Evolutionary conservation across 2,888 invertebrate species (phyloP).

Genomic region (Timema podura): DNA sequence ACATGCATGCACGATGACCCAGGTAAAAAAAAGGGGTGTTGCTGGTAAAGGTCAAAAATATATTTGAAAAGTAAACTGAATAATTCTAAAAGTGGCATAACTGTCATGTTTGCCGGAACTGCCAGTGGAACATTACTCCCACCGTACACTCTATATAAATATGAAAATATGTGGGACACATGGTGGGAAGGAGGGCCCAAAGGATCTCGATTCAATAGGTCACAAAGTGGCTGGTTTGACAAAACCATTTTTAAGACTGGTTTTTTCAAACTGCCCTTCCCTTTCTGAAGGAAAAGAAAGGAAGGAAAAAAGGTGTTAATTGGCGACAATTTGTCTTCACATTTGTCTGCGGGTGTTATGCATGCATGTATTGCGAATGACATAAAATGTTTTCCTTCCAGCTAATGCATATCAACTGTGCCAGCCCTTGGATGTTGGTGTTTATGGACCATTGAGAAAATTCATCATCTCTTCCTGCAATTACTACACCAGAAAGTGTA

Average conservation of each 20-base stretch:
- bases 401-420: background rate
- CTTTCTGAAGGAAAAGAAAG: background rate
- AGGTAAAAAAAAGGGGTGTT: background rate
- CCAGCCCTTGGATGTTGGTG: background rate
- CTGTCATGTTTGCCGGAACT: slow-evolving; percentile 1
- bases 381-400: background rate
- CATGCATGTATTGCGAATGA: slow-evolving; percentile 1
- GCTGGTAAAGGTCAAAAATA: background rate
- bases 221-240: background rate
- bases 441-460: background rate
- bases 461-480: too few relatives aligned
- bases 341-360: background rate
- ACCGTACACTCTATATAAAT: background rate
- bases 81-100: background rate
- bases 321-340: background rate
- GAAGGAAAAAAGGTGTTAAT: background rate
- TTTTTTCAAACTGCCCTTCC: background rate
- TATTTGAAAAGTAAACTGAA: background rate
- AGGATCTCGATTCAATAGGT: background rate
- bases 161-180: background rate
- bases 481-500: too few relatives aligned
- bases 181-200: background rate
- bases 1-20: background rate
- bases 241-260: slow-evolving; percentile 1
- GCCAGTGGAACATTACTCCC: background rate